Base-by-base conservation (phyloP, 1,140 invertebrate species). In the Macrobrachium rosenbergii region DNA sequence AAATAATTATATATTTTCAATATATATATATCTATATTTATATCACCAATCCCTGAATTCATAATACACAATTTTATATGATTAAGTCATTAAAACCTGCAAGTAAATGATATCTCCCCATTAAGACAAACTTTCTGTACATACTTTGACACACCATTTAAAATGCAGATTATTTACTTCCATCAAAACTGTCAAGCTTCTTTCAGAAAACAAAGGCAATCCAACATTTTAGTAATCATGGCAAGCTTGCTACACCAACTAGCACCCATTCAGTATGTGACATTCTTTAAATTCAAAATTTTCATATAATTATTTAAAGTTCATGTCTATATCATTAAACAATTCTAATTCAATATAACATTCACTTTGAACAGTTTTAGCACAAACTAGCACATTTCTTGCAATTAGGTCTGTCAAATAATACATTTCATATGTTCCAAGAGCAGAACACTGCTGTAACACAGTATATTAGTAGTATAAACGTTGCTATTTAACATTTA, bases 181-280 rank as follows among this genome's bases (percentile, higher is more conserved):
- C 52, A 52, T 52, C 52, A 52, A 52, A 52, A 52, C 52, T 52
- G 52, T 52, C 52, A 52, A 52, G 52, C 52, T 10, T 52, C 52
- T 52, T 52, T 52, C 52, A 52, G 52, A 52, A 52, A 52, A 52
- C 52, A 19, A 69, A 52, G 79, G 60, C 60, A 81, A 64, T 67
- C 78, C 7, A 16, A 21, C 19, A 21, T 45, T 43, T 73, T 81
- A 87, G 64, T 81, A 62, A 17, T 87, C 79, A 81, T 87, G 69
- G 79, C 78, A 84, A 73, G 67, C 78, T 62, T 81, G 77, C 85
- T 87, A 81, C 78, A 81, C 79, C 85, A 81, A 81, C 78, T 87
- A 87, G 85, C 85, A 87, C 85, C 85, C 85, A 72, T 87, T 86
- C 84, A 80, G 63, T 79, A 72, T 86, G 52, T 86, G 69, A 79